Evolutionary conservation across 2,113 vertebrate species (phyloP), one percentile per base, ranked within the genome.

Genomic region (Sterrhoptilus dennistouni): DNA sequence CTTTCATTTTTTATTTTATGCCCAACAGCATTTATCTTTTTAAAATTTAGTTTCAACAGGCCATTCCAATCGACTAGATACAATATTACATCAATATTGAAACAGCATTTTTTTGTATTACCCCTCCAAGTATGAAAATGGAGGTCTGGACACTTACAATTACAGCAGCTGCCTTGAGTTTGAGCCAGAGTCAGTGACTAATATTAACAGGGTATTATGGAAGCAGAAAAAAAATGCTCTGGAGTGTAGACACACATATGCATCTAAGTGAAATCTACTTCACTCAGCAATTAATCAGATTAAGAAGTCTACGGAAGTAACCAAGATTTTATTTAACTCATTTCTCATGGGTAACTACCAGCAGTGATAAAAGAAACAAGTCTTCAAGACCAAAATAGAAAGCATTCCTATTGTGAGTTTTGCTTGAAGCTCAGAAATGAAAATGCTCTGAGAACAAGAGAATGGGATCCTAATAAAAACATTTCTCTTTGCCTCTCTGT

Each of bases 201-300:
- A 13, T 52, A 74, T 83, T 66, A 83, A 83, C 56, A 75, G 69
- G 64, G 68, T 87, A 38, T 65, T 38, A 28, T 50, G 44, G 72
- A 86, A 66, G n/a, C n/a, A 93, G 45, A 70, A 90, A 42, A 42
- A 92, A 93, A 90, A 71, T 22, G 19, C 24, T 68, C 19, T 49
- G 11, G 52, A 78, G 49, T 12, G 19, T 16, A 87, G 35, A 66
- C 11, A 57, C 12, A 69, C 14, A 11, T 6, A 35, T 2, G 4
- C 82, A 56, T 76, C 69, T 81, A 23, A 17, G 60, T 87, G 72
- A 92, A 92, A 90, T 79, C 83, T 86, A 57, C 61, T 90, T 89
- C 45, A 50, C 28, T 74, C 47, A 72, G 57, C 49, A 89, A 92
- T 93, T 95, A 94, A 94, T 89, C 65, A 79, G 80, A 92, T 79